Evolutionary conservation across 2,113 vertebrate species (phyloP).

Genomic region (Coryphaenoides rupestris): DNA sequence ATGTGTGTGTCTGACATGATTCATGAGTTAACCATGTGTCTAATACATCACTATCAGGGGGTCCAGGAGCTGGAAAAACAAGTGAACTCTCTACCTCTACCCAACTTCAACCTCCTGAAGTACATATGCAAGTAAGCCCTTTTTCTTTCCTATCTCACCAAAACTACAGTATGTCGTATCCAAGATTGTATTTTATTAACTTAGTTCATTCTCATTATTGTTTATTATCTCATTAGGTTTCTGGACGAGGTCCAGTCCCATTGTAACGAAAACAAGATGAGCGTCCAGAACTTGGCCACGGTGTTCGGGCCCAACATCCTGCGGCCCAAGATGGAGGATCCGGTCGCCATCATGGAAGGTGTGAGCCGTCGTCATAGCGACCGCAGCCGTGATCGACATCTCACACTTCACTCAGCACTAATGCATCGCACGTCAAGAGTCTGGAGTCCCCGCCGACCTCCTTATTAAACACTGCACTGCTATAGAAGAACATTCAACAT

Average conservation of each 20-base stretch:
- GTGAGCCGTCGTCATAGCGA: conserved; percentile 15
- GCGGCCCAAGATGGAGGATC: conserved; percentile 90
- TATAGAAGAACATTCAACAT: too few species aligned
- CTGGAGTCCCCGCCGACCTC: too few species aligned
- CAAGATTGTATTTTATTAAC: not conserved
- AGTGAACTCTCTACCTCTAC: conserved; percentile 85
- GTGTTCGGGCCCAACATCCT: conserved; percentile 97
- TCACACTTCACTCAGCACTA: too few species aligned
- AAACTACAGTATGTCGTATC: not conserved
- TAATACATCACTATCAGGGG: too few species aligned
- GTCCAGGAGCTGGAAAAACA: conserved; percentile 87
- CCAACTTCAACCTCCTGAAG: conserved; percentile 93
- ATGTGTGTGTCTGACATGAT: too few species aligned
- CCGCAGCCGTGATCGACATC: too few species aligned
- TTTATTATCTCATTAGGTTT: conserved; percentile 72
- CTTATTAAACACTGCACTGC: too few species aligned
- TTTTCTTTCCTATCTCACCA: not conserved
- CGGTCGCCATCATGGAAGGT: conserved; percentile 95
- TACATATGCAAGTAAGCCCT: conserved; percentile 95
- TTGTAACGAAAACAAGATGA: conserved; percentile 91
- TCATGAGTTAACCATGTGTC: too few species aligned
- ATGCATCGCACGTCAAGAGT: too few species aligned
- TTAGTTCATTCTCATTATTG: not conserved
- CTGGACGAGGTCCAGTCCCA: conserved; percentile 96
- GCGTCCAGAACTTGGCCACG: conserved; percentile 93